Base-by-base conservation (phyloP, 2,113 vertebrate species). In the Ctenodactylus gundi region DNA sequence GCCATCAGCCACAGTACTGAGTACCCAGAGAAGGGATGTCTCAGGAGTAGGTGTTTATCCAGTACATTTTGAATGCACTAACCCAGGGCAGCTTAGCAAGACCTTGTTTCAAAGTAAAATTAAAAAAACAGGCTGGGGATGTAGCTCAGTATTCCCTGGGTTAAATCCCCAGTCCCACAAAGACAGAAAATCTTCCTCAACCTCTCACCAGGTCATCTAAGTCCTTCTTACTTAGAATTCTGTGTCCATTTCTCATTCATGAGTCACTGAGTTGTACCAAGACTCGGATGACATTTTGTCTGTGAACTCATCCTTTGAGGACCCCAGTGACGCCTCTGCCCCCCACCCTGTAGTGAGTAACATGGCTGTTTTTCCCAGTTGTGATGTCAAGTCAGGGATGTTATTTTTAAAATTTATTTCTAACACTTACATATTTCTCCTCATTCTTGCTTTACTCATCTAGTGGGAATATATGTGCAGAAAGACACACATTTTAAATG, bases 381-480 rank as follows among this genome's bases (percentile, higher is more conserved):
- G 25, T 77, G 23, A 78, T 62, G 88, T 68, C 92, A 82, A 92
- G 20, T 94, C 49, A 68, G 85, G n/a, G 88, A 62, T 82, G 53
- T 92, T 87, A 46, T 53, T 92, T 87, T 89, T 85, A 49, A 85
- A 94, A 87, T 34, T 83, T 84, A 60, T 92, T 90, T 65, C 12
- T 17, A 85, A 87, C 36, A 46, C 51, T 88, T 44, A 75, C 27
- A 91, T 9, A 55, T 88, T 85, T 68, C 90, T 36, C 58, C 2
- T 29, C 13, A 53, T 75, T 91, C 36, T 34, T 93, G 20, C 68
- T 46, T 68, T 90, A 58, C 53, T 90, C 57, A 39, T 85, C 57
- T 80, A 84, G 78, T 60, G 84, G 73, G 80, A 58, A 72, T 12
- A 53, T 41, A 20, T 23, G 13, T 51, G n/a, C n/a, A 68, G 60